Evolutionary conservation across 1,140 invertebrate genomes (phyloP), one percentile per base, ranked within the genome.

Genomic region (Drosophila paulistorum): DNA sequence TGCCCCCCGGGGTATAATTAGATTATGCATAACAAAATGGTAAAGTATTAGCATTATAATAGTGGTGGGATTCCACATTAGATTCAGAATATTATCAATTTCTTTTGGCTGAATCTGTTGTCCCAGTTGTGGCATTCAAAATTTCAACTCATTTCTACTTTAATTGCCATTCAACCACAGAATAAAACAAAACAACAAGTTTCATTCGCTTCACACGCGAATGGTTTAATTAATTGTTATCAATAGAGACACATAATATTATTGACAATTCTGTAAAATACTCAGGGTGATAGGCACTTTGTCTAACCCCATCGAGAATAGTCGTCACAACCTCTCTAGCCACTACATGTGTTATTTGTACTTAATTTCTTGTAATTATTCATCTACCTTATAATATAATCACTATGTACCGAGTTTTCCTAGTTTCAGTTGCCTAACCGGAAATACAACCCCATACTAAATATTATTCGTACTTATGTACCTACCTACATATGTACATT

Each of bases 341-440:
- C 10, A 66, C 42, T 69, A 68, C 78, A 76, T 58, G 48, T 73
- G 68, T 67, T 68, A 62, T 76, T 70, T 71, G 64, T 76, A 72
- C 64, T 86, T 86, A 87, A 86, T 82, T 74, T 86, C 78, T 86
- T 86, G 66, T 68, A 86, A 86, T 86, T 86, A 86, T 86, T 86
- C 71, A 79, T 60, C 65, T 86, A 71, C 58, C 76, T 61, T 79
- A 81, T 76, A 71, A 77, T 79, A 86, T 86, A 86, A 86, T 87
- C 74, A 86, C 68, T 67, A 54, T 68, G 71, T 86, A 41, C 35
- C 39, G 20, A 41, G 55, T 68, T 74, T 86, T 45, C 37, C 45
- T 30, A 41, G 55, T 71, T 67, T 39, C 41, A 64, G 41, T 76
- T 63, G 81, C 76, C 37, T 66, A 86, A 86, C 82, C 82, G 82